These are phyloP conservation scores for Genyomyrus donnyi DNA, from an alignment of 2,113 vertebrate species.

Conservation along the genomic window DNA sequence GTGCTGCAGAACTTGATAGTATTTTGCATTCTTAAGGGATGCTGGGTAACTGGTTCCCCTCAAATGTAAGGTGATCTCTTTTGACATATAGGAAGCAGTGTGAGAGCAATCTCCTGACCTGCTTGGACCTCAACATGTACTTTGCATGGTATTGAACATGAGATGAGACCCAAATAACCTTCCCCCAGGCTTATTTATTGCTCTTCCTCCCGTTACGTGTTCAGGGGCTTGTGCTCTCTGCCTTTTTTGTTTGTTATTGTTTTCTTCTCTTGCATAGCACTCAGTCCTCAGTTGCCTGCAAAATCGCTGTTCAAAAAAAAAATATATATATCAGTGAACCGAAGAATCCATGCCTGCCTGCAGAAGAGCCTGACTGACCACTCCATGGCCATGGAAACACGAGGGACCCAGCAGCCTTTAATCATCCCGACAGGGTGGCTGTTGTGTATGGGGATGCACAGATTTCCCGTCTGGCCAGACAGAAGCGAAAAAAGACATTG, in stretches of 20 bases:
- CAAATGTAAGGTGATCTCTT: background rate
- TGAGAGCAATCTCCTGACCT: background rate
- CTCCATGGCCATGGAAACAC: background rate
- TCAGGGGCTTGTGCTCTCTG: background rate
- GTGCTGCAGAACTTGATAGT: background rate
- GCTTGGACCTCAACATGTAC: background rate
- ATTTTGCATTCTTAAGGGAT: background rate
- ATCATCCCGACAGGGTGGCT: background rate
- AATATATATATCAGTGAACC: background rate
- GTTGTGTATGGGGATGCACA: background rate
- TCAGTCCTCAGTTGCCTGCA: background rate
- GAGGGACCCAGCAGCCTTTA: background rate
- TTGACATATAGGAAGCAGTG: background rate
- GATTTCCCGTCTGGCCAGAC: background rate
- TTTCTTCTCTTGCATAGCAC: background rate
- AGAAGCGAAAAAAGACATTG: background rate
- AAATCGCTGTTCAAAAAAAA: background rate
- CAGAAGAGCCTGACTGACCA: background rate
- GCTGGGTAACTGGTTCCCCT: background rate
- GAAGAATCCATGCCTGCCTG: background rate
- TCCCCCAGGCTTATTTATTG: background rate
- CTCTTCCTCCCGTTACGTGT: background rate
- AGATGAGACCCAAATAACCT: background rate
- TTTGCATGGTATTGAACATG: background rate
- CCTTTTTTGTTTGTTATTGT: background rate